phyloP scores from a whole-genome alignment of 2,888 invertebrate species.

The Mycalesis mineus region DNA sequence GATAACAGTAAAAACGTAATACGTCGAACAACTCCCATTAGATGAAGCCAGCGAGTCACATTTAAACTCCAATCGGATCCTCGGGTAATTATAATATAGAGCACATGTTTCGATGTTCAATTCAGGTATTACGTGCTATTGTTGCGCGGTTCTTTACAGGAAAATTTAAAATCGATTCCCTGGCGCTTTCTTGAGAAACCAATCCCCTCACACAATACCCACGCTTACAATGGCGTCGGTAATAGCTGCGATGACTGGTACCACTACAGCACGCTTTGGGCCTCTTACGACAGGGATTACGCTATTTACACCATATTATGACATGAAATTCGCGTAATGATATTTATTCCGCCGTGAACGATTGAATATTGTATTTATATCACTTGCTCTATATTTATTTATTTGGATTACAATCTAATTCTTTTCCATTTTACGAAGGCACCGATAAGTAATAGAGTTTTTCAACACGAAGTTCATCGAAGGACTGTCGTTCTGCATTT shows the following conservation, averaged over 20 bases:
- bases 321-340: slow-evolving; percentile 29
- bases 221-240: slow-evolving; percentile 61
- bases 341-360: slow-evolving; percentile 18
- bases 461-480: no score
- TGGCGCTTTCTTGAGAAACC: slow-evolving; percentile 66
- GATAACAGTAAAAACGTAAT: no score
- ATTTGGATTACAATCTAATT: no score
- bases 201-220: slow-evolving; percentile 71
- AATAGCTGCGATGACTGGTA: slow-evolving; percentile 59
- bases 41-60: not conserved
- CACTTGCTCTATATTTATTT: no score
- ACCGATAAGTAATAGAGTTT: no score
- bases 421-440: no score
- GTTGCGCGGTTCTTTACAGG: slow-evolving; percentile 63
- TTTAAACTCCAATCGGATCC: slow-evolving; percentile 18
- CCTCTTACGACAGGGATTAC: slow-evolving; percentile 58
- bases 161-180: slow-evolving; percentile 74
- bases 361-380: not conserved
- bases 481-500: no score
- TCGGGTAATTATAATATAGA: slow-evolving; percentile 29
- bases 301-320: slow-evolving; percentile 53
- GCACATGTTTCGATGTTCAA: slow-evolving; percentile 47
- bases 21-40: no score
- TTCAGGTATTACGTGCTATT: slow-evolving; percentile 63
- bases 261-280: slow-evolving; percentile 52